Evolutionary conservation across 2,888 invertebrate species (phyloP), one percentile per base, ranked within the genome.

Genomic region (Lepidocyrtoides sp.): DNA sequence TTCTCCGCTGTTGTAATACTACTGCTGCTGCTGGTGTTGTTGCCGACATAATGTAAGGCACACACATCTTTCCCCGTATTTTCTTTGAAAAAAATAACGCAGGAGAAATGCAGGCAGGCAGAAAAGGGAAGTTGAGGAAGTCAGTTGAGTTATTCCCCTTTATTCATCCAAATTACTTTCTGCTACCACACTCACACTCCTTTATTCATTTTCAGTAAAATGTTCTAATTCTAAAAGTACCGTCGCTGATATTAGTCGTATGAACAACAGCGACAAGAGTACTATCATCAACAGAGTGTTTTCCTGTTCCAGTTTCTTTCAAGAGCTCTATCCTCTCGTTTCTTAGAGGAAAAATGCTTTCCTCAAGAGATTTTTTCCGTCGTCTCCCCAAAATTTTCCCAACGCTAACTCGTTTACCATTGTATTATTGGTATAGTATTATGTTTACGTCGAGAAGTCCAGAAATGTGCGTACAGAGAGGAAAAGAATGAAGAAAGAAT

Each of bases 131-230:
- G 23, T 23, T 12, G 26, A 75, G 51, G 75, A 75, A 75, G 75
- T 75, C 75, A 75, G 48, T 75, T 44, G 72, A 72, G 75, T 48
- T 75, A 75, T 75, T 75, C 75, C 48, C n/a, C 51, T 75, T 75
- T 75, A 75, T 75, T 75, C 75, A 48, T 75, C 75, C 75, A 75
- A 75, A 75, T 75, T 75, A 75, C 75, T 75, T 75, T 75, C 75
- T 48, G 23, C 48, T 75, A 51, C 48, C 26, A 14, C 23, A 44
- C 72, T 44, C 17, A 75, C 75, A 75, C 75, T 75, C 75, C 48
- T 51, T 75, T 75, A 75, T 75, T 75, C 75, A 51, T 75, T 75
- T 75, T 51, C 75, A 29, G 75, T 75, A 48, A 75, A 75, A 75
- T 14, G 44, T 12, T 75, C 48, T 26, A 48, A 69, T 69, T 75